Evolutionary conservation across 2,797 vertebrate genomes (phyloP), one percentile per base, ranked within the genome.

Genomic region (Tinamus major): DNA sequence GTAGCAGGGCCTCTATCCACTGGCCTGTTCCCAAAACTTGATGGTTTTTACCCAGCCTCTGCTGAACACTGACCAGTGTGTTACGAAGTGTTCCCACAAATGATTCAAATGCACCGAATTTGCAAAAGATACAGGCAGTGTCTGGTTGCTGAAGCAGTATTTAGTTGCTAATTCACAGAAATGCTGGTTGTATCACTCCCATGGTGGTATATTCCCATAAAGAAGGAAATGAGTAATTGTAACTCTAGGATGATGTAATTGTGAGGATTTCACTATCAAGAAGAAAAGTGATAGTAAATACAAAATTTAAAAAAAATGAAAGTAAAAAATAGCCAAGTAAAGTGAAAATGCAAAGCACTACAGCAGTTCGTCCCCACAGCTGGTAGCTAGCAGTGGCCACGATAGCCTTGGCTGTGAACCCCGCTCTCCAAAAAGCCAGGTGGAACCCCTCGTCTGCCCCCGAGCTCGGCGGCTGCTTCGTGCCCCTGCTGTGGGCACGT

Each of bases 21-120:
- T 83, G 83, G 80, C 68, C 68, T 76, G 1, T 49, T 86, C 87
- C 61, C 83, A 85, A 94, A 31, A 33, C 79, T 89, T 85, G 88
- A 64, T 95, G 89, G 49, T 92, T 96, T 96, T 95, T 91, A 75
- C 90, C 46, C 76, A 71, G 84, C 62, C 79, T 76, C 76, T 75
- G 18, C 31, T 83, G 71, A 91, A 42, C 29, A 51, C 83, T 95
- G 89, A 93, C 68, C 74, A 92, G 79, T 33, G 26, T 35, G 44
- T 80, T 93, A 46, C 64, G 64, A 93, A 89, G 44, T 6, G 0
- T 79, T 85, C 62, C 93, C 29, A 33, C 89, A 91, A 94, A 82
- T 84, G 33, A 91, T 94, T 96, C 53, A 95, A 92, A 84, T 27
- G 11, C 0, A 1, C 68, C 41, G 94, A 87, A 90, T 70, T 96